phyloP scores from a whole-genome alignment of 2,888 invertebrate species.

The Prosapia bicincta region DNA sequence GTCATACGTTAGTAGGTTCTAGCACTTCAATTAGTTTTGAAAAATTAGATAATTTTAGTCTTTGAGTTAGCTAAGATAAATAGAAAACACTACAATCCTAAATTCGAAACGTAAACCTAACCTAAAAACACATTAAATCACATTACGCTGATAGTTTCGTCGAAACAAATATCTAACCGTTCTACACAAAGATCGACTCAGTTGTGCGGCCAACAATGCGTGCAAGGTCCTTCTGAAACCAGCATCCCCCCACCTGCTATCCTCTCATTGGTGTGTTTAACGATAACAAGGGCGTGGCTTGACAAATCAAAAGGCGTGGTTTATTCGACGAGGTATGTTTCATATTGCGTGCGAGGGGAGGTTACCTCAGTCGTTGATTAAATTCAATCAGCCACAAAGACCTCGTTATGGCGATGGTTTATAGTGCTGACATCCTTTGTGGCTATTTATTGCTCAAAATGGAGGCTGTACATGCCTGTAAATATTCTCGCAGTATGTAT shows the following conservation, averaged over 20 bases:
- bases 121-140: neutral
- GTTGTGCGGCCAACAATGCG: neutral
- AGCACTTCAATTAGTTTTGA: too few species aligned
- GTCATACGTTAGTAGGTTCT: too few species aligned
- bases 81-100: too few species aligned
- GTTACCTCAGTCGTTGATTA: constrained; percentile 11
- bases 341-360: constrained; percentile 2
- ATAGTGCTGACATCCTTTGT: constrained; percentile 7
- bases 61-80: too few species aligned
- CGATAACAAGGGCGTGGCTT: neutral
- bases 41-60: too few species aligned
- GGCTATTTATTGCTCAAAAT: neutral
- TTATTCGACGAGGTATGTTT: neutral
- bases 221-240: neutral
- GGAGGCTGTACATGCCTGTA: neutral
- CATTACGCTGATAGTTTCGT: neutral
- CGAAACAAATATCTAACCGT: neutral
- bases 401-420: constrained; percentile 26
- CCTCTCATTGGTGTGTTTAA: neutral
- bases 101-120: neutral
- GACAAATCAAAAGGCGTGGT: neutral
- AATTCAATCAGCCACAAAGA: constrained; percentile 20
- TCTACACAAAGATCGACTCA: neutral
- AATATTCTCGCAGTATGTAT: neutral
- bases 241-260: neutral